Conservation (phyloP, 2,888 invertebrate species). For the Junonia oenone region DNA sequence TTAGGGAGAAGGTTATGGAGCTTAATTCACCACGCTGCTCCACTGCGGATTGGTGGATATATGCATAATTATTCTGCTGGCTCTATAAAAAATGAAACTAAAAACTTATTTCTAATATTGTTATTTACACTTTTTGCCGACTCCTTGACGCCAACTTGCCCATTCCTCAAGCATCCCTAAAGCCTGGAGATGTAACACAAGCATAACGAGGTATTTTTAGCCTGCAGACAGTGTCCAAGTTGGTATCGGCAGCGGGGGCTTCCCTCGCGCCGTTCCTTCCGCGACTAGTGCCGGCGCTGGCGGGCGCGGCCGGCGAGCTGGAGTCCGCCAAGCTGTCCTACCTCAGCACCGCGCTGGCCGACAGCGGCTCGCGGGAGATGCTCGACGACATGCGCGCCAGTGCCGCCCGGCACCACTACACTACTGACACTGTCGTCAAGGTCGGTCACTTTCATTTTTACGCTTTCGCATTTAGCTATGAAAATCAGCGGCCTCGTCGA, state of each 20-base stretch:
- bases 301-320: slow-evolving; percentile 92
- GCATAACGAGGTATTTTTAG: slow-evolving; percentile 56
- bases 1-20: no score
- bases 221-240: slow-evolving; percentile 90
- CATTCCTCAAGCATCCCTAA: no score
- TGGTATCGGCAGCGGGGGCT: slow-evolving; percentile 89
- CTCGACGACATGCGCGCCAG: slow-evolving; percentile 90
- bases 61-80: no score
- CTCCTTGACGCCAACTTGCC: no score
- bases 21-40: no score
- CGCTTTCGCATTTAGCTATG: no score
- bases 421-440: slow-evolving; percentile 92
- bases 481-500: no score
- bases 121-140: no score
- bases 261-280: slow-evolving; percentile 90
- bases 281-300: slow-evolving; percentile 88
- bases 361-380: slow-evolving; percentile 85
- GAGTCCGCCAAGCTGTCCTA: slow-evolving; percentile 90
- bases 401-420: slow-evolving; percentile 90
- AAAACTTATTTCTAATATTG: no score
- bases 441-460: slow-evolving; percentile 65
- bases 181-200: neutral
- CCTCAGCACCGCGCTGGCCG: slow-evolving; percentile 85
- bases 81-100: no score
- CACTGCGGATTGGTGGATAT: no score